Evolutionary conservation across 64 coral and sea anemone species (phyloP).

Genomic region (Orbicella faveolata): DNA sequence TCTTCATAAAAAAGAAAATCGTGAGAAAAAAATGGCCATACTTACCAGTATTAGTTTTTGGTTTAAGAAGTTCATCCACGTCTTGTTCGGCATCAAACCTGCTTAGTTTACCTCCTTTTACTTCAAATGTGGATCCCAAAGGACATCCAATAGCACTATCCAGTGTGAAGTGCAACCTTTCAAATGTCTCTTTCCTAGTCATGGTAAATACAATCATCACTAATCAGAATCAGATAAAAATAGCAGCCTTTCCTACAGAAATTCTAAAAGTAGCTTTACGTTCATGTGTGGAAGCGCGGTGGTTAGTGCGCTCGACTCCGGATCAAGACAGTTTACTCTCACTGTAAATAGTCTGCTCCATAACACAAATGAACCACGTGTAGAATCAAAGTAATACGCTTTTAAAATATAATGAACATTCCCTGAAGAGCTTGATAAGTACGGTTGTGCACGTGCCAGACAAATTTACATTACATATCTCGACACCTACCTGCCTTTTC

Average conservation of each 20-base stretch:
- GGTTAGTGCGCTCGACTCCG: too few species aligned
- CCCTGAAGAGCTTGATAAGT: not conserved
- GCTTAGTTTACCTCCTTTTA: conserved; percentile 57
- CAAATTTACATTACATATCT: not conserved
- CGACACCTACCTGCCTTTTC: conserved; percentile 50
- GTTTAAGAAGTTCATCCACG: conserved; percentile 63
- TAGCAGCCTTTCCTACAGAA: too few species aligned
- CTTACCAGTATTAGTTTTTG: conserved; percentile 58
- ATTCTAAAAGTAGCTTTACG: not conserved
- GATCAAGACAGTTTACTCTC: not conserved
- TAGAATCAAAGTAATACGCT: too few species aligned
- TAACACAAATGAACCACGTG: too few species aligned
- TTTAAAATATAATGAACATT: too few species aligned
- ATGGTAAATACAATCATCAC: not conserved
- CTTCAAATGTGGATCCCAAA: conserved; percentile 84
- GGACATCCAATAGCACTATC: conserved; percentile 83
- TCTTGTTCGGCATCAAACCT: conserved; percentile 52
- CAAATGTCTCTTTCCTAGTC: conserved; percentile 72
- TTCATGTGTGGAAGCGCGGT: not conserved
- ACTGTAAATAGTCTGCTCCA: not conserved
- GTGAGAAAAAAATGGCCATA: not conserved
- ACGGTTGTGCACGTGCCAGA: not conserved
- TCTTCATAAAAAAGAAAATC: too few species aligned
- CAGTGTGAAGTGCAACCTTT: conserved; percentile 73
- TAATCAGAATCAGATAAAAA: not conserved